These are phyloP conservation scores for Apostichopus californicus DNA, from an alignment of 35 echinoderm and acorn worm genomes.

Conservation along the genomic window DNA sequence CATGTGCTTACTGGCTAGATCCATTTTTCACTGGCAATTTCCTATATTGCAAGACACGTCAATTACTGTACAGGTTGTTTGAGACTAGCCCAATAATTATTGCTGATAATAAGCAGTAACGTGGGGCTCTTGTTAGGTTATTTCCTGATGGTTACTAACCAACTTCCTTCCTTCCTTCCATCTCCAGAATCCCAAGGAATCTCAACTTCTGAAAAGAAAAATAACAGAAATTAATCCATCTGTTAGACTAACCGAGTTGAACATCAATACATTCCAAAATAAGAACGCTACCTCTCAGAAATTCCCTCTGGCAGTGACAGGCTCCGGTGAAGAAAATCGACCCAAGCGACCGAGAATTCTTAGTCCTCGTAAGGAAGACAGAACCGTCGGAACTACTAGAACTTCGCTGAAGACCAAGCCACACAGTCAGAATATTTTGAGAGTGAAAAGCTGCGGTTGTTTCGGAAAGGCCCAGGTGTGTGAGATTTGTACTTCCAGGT, in stretches of 20 bases:
- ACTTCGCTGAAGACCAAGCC: conserved; percentile 14
- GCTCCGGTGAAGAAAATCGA: neutral
- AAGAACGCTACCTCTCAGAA: neutral
- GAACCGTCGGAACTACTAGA: neutral
- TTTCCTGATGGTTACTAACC: too few species aligned
- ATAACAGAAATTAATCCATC: neutral
- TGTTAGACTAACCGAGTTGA: conserved; percentile 53
- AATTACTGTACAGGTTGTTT: too few species aligned
- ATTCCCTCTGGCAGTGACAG: neutral
- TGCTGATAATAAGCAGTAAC: too few species aligned
- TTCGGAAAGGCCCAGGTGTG: conserved; percentile 84
- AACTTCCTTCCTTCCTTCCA: too few species aligned
- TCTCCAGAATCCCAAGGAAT: neutral
- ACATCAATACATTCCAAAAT: conserved; percentile 71
- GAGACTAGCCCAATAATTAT: too few species aligned
- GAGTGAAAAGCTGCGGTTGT: conserved; percentile 59
- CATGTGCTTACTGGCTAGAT: too few species aligned
- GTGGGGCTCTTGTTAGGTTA: too few species aligned
- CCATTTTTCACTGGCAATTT: too few species aligned
- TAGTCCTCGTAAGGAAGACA: neutral
- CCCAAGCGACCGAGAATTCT: conserved; percentile 24
- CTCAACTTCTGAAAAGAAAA: conserved; percentile 26
- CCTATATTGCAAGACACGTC: too few species aligned
- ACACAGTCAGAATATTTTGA: neutral
- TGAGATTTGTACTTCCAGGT: conserved; percentile 63